Conservation (phyloP, 2,888 invertebrate species). For the Hipparchia sbordonii region DNA sequence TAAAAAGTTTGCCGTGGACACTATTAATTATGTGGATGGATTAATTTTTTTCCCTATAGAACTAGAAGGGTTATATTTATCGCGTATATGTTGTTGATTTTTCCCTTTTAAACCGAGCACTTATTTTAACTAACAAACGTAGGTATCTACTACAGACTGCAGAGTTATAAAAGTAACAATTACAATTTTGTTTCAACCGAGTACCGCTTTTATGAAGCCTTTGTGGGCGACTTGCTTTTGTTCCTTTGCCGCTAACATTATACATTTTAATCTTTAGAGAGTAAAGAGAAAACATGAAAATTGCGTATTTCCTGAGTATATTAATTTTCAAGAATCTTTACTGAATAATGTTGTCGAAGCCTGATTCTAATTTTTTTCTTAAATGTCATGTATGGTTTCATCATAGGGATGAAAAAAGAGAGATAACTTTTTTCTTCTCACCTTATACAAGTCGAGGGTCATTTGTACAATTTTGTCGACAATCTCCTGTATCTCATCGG, state of each 20-base stretch:
- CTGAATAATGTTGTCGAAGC: too few relatives aligned
- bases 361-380: too few relatives aligned
- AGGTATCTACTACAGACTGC: not conserved
- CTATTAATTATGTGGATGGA: too few relatives aligned
- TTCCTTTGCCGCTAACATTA: not conserved
- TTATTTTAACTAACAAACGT: too few relatives aligned
- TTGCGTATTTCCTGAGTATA: not conserved
- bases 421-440: slow-evolving; percentile 45
- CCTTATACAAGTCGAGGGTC: slow-evolving; percentile 93
- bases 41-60: too few relatives aligned
- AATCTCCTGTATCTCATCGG: slow-evolving; percentile 84
- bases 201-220: not conserved
- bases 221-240: slow-evolving; percentile 1
- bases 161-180: not conserved
- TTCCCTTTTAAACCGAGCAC: too few relatives aligned
- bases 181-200: not conserved
- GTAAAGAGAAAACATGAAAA: slow-evolving; percentile 4
- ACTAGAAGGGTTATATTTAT: too few relatives aligned
- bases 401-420: too few relatives aligned
- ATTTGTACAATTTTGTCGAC: slow-evolving; percentile 88
- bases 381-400: too few relatives aligned
- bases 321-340: not conserved
- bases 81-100: too few relatives aligned
- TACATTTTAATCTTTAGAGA: slow-evolving; percentile 1
- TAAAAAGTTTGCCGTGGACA: too few relatives aligned